A percentile compares a stretch with the other conserved stretches of the same genome.
These are phyloP conservation scores for Temnothorax longispinosus DNA, from an alignment of 1,140 invertebrate genomes.

Conservation along the genomic window DNA sequence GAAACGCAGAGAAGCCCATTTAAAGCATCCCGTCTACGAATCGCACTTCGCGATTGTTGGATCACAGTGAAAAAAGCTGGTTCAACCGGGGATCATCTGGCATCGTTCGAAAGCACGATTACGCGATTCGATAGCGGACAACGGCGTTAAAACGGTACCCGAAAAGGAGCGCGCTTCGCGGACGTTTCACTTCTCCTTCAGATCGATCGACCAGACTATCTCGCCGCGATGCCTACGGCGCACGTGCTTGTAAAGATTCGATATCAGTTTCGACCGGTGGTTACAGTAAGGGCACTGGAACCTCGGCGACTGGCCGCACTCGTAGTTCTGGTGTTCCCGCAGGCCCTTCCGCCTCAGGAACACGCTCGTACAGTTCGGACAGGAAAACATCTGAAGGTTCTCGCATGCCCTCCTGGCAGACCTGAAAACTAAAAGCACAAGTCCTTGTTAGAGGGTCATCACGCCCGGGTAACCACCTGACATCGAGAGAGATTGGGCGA, in stretches of 20 bases:
- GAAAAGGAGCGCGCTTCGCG: neutral
- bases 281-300: slow-evolving; percentile 83
- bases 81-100: neutral
- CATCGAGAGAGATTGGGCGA: neutral
- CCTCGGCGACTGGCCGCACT: slow-evolving; percentile 82
- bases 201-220: slow-evolving; percentile 62
- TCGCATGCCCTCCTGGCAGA: neutral
- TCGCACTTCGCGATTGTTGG: neutral
- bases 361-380: slow-evolving; percentile 63
- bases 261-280: slow-evolving; percentile 70
- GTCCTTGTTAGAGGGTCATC: neutral
- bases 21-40: neutral
- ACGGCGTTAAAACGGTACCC: neutral
- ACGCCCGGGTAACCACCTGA: neutral
- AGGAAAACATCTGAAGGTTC: slow-evolving; percentile 16
- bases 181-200: slow-evolving; percentile 36
- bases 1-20: neutral
- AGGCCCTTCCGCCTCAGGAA: slow-evolving; percentile 72
- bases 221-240: slow-evolving; percentile 75
- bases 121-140: neutral
- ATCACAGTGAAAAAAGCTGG: neutral
- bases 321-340: slow-evolving; percentile 81
- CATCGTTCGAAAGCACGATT: neutral
- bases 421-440: slow-evolving; percentile 59
- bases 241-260: slow-evolving; percentile 72